Conservation (phyloP, 2,113 vertebrate genomes). For the Caretta caretta region DNA sequence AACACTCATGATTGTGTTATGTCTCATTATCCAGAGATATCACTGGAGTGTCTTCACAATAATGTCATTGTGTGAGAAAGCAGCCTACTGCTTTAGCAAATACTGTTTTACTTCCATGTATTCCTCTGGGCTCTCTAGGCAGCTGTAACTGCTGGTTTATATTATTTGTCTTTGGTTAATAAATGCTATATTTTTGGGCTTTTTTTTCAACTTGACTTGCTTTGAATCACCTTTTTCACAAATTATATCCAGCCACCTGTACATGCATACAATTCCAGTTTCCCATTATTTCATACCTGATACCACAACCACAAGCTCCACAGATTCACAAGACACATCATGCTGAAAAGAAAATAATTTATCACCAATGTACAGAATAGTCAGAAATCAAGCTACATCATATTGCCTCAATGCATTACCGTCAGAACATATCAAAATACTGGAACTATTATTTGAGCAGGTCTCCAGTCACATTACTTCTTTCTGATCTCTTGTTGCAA, state of each 20-base stretch:
- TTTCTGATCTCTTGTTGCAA: background rate
- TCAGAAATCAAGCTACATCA: conserved; percentile 7
- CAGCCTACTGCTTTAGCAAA: background rate
- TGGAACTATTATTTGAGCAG: background rate
- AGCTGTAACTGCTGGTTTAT: background rate
- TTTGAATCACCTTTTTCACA: background rate
- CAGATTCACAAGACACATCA: background rate
- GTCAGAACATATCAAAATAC: background rate
- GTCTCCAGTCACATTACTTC: background rate
- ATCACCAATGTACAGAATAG: background rate
- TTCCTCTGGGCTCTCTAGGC: background rate
- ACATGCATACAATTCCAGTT: background rate
- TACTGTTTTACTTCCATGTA: background rate
- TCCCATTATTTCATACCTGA: conserved; percentile 56
- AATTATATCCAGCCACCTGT: background rate
- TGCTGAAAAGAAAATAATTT: conserved; percentile 49
- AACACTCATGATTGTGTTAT: conserved; percentile 61
- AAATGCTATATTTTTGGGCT: background rate
- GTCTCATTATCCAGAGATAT: conserved; percentile 59
- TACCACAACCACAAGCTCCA: conserved; percentile 27
- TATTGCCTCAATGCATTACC: background rate
- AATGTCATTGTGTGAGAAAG: background rate
- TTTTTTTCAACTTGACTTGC: background rate
- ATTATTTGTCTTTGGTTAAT: background rate
- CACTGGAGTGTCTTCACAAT: conserved; percentile 36